phyloP scores from a whole-genome alignment of 1,140 invertebrate species.

The Drosophila suzukii region DNA sequence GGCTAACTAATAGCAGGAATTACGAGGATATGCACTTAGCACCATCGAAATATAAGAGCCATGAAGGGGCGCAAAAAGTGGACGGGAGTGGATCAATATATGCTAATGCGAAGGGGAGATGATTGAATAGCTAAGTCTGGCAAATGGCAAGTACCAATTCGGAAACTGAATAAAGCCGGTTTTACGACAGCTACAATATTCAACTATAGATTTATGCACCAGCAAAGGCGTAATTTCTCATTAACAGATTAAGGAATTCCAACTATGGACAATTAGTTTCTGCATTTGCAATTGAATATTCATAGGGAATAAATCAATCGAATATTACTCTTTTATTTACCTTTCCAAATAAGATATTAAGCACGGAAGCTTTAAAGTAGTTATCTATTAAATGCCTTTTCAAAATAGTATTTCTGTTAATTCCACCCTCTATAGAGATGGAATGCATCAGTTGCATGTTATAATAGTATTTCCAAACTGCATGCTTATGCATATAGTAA shows the following conservation, averaged over 20 bases:
- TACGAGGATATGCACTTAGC: slow-evolving; percentile 60
- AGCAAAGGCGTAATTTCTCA: not conserved
- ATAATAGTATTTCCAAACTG: not conserved
- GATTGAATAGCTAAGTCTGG: slow-evolving; percentile 14
- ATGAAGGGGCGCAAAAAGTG: slow-evolving; percentile 3
- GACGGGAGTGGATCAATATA: slow-evolving; percentile 61
- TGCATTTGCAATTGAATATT: not conserved
- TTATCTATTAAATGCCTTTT: not conserved
- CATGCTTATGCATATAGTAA: not conserved
- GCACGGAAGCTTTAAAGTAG: not conserved
- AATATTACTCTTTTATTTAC: not conserved
- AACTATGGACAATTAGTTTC: not conserved
- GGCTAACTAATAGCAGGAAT: slow-evolving; percentile 40
- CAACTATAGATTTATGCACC: not conserved
- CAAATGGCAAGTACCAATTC: slow-evolving; percentile 4
- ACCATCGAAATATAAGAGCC: slow-evolving; percentile 2
- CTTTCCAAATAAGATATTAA: not conserved
- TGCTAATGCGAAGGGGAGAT: slow-evolving; percentile 53
- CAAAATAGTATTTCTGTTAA: not conserved
- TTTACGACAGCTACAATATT: not conserved
- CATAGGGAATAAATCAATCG: not conserved
- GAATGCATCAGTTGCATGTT: slow-evolving; percentile 5
- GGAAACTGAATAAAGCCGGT: not conserved
- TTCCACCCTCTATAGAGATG: not conserved
- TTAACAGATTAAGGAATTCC: not conserved